These are phyloP conservation scores for Scyliorhinus canicula DNA, from an alignment of 2,797 vertebrate species.

Conservation along the genomic window DNA sequence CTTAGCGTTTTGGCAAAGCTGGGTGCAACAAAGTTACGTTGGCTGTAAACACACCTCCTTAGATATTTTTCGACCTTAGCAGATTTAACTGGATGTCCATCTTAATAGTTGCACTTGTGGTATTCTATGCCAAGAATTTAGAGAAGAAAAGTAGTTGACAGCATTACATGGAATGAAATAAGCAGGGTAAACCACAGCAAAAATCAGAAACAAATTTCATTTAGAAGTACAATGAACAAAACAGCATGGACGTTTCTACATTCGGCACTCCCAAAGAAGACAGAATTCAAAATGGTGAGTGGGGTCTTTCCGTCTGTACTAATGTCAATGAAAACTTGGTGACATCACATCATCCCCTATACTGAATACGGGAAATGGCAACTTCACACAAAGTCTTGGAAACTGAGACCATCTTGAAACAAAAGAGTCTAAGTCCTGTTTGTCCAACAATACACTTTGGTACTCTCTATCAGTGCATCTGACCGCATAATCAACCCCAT, in stretches of 20 bases:
- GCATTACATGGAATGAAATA: neutral
- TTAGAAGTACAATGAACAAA: neutral
- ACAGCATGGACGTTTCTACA: neutral
- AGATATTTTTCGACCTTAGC: neutral
- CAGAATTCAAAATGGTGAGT: neutral
- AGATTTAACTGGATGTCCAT: neutral
- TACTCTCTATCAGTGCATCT: neutral
- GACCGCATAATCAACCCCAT: neutral
- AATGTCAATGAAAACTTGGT: neutral
- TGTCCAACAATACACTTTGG: neutral
- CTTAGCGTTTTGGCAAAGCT: neutral
- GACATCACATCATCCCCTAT: neutral
- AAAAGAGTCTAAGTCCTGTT: neutral
- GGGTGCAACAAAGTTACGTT: neutral
- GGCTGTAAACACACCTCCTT: neutral
- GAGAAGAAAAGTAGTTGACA: neutral
- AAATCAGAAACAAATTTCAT: neutral
- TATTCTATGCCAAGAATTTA: neutral
- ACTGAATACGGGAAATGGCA: too few relatives aligned
- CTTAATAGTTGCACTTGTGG: neutral
- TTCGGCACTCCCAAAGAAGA: neutral
- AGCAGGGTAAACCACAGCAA: neutral
- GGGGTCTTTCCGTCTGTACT: neutral
- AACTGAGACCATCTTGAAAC: neutral
- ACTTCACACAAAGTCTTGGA: too few relatives aligned